Evolutionary conservation across 2,113 vertebrate genomes (phyloP).

Genomic region (Megaceryle maxima): DNA sequence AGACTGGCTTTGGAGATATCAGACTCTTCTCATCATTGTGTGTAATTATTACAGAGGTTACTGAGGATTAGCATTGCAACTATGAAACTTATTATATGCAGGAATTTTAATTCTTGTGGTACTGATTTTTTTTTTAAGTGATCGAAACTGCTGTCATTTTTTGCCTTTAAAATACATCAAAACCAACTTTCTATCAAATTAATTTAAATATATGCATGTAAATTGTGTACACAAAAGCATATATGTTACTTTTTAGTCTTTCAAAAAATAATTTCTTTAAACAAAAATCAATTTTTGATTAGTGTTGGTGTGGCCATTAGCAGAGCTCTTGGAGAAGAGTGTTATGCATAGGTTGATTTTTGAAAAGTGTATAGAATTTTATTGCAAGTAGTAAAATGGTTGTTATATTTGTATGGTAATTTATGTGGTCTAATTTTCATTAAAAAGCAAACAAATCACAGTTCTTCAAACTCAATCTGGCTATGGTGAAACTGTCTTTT

Average conservation of each 20-base stretch:
- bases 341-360: not conserved
- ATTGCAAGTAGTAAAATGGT: not conserved
- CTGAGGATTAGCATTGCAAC: not conserved
- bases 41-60: not conserved
- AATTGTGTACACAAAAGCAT: not conserved
- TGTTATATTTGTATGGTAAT: not conserved
- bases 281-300: rapidly evolving
- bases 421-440: not conserved
- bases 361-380: not conserved
- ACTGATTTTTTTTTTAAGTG: not conserved
- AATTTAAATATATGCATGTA: not conserved
- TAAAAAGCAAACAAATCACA: not conserved
- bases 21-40: not conserved
- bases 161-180: not conserved
- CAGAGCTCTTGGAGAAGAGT: not conserved
- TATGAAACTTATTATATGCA: not conserved
- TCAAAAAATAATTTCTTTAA: not conserved
- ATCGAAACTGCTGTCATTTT: not conserved
- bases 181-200: not conserved
- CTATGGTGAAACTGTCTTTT: not conserved
- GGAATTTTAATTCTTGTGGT: not conserved
- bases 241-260: not conserved
- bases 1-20: not conserved
- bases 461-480: not conserved
- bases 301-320: not conserved